These are phyloP conservation scores for Onychostruthus taczanowskii DNA, from an alignment of 2,113 vertebrate genomes.

Conservation along the genomic window DNA sequence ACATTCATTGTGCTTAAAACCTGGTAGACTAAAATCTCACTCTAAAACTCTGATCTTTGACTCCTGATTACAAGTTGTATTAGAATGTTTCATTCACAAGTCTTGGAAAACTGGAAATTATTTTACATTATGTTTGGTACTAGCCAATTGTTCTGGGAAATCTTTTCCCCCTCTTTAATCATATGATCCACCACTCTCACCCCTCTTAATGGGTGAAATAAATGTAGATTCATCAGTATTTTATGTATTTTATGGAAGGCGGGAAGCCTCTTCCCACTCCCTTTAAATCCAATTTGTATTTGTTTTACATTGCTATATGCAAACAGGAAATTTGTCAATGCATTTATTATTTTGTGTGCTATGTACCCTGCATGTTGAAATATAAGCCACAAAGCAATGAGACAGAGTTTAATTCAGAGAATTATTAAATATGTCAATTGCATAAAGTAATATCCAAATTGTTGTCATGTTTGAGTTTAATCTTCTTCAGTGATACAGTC, in stretches of 20 bases:
- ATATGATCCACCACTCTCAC: not conserved
- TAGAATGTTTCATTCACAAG: conserved; percentile 26
- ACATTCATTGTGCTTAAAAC: not conserved
- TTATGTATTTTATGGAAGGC: not conserved
- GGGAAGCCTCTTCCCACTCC: not conserved
- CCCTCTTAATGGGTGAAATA: not conserved
- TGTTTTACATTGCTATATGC: not conserved
- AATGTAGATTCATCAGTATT: not conserved
- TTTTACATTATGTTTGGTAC: not conserved
- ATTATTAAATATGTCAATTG: not conserved
- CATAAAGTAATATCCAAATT: not conserved
- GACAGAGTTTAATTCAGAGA: not conserved
- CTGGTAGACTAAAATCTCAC: conserved; percentile 13
- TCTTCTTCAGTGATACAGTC: not conserved
- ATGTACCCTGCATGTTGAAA: not conserved
- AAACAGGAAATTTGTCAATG: not conserved
- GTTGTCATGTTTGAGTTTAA: not conserved
- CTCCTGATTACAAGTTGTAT: conserved; percentile 31
- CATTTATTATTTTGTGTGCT: not conserved
- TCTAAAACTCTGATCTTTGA: conserved; percentile 36
- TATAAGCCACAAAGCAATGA: not conserved
- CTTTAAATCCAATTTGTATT: not conserved
- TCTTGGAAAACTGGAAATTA: not conserved
- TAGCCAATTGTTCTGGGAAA: not conserved
- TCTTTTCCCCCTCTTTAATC: not conserved